Evolutionary conservation across 1,140 invertebrate genomes (phyloP), one percentile per base, ranked within the genome.

Genomic region (Lasioglossum albipes): DNA sequence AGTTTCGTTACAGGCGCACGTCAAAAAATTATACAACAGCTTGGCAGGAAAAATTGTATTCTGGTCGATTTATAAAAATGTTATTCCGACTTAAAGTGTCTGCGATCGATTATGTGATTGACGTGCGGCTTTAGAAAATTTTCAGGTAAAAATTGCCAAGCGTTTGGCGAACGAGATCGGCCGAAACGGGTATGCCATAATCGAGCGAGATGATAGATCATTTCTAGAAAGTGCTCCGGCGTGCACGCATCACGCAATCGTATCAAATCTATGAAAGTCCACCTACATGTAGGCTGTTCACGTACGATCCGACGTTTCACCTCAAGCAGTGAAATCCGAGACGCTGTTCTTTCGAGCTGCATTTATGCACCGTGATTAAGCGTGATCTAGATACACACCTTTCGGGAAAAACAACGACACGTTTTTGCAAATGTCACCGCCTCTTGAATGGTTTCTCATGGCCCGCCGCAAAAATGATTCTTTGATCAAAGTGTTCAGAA

Each of bases 261-360:
- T 86, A 86, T 85, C 84, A 82, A 86, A 83, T 86, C 84, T 86
- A 84, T 82, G 84, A 85, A 85, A 84, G 83, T 85, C 83, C 84
- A 85, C 83, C 84, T 85, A 85, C 84, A 85, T 82, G 64, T 59
- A 77, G 69, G 57, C 41, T 64, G 45, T 75, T 71, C 80, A 72
- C 71, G 61, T 82, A 85, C 70, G 75, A 85, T 75, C 75, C 84
- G 74, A 66, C 71, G 83, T 85, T 86, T 86, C 84, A 86, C 84
- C 75, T 86, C 80, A 85, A 85, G 84, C 80, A 86, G 84, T 82
- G 84, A 86, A 86, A 86, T 80, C 49, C 27, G 59, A 85, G 75
- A 86, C 75, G 84, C 64, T 85, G 71, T 85, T 75, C 84, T 79
- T 68, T 81, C 73, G 70, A 71, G 57, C 67, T 77, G 74, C 74